These are phyloP conservation scores for Parambassis ranga DNA, from an alignment of 2,797 vertebrate species.

Conservation along the genomic window DNA sequence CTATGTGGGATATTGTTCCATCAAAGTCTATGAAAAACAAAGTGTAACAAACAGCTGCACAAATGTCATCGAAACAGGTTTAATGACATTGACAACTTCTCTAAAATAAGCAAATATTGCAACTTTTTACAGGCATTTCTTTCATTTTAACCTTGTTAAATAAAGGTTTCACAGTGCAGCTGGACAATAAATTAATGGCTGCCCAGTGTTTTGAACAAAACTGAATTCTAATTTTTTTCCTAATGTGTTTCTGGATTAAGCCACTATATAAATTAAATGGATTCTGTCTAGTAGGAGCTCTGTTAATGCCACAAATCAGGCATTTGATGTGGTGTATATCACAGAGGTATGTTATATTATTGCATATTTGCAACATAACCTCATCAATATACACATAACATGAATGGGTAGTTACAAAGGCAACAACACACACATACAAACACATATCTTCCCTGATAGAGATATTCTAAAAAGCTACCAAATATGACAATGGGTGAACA, in stretches of 20 bases:
- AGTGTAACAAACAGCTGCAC: slow-evolving; percentile 11
- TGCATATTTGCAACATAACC: slow-evolving; percentile 59
- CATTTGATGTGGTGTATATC: slow-evolving; percentile 38
- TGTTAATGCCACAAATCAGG: slow-evolving; percentile 25
- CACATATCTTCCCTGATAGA: slow-evolving; percentile 68
- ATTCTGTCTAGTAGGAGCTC: slow-evolving; percentile 32
- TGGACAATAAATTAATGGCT: slow-evolving; percentile 33
- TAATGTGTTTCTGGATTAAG: slow-evolving; percentile 7
- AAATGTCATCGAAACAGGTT: slow-evolving; percentile 5
- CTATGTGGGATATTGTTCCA: slow-evolving; percentile 9
- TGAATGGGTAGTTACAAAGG: slow-evolving; percentile 73
- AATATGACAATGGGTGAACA: slow-evolving; percentile 67
- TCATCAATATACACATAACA: slow-evolving; percentile 37
- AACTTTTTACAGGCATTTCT: slow-evolving; percentile 13
- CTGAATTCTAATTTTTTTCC: slow-evolving; percentile 30
- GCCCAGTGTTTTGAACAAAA: slow-evolving; percentile 13
- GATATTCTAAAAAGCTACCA: slow-evolving; percentile 78
- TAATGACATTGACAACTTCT: background rate
- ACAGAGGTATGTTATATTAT: slow-evolving; percentile 54
- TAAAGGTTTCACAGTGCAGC: slow-evolving; percentile 32
- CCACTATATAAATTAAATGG: slow-evolving; percentile 33
- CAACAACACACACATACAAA: slow-evolving; percentile 59
- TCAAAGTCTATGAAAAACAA: slow-evolving; percentile 10
- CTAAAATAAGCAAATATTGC: slow-evolving; percentile 14
- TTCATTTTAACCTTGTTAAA: slow-evolving; percentile 4